Percentiles rank a stretch among this genome's conserved stretches.
These are phyloP conservation scores for Blera fallax DNA, from an alignment of 2,888 invertebrate genomes.

Conservation along the genomic window DNA sequence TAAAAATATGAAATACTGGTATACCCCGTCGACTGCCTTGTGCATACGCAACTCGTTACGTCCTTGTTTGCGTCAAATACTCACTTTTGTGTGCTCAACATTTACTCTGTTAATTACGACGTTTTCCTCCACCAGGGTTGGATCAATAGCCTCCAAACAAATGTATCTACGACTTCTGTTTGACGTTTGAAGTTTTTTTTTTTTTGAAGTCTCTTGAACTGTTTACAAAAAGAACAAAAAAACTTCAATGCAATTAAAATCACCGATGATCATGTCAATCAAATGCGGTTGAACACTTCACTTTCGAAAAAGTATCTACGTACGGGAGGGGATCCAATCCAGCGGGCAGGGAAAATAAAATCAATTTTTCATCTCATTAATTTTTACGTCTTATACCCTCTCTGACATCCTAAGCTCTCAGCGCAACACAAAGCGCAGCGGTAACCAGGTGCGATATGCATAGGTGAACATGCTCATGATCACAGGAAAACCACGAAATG, in stretches of 20 bases:
- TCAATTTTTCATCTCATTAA: conserved; percentile 68
- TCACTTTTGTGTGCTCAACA: not conserved
- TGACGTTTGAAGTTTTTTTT: not conserved
- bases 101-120: not conserved
- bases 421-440: conserved; percentile 9
- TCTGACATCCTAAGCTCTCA: conserved; percentile 18
- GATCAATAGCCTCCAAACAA: not conserved
- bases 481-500: conserved; percentile 82
- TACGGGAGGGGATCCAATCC: not conserved
- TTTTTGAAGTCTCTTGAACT: not conserved
- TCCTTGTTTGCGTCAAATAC: not conserved
- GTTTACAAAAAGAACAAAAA: not conserved
- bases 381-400: conserved; percentile 37
- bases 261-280: conserved; percentile 64
- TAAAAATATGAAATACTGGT: too few relatives aligned
- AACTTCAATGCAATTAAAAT: conserved; percentile 44
- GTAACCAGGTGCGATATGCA: conserved; percentile 78
- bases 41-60: not conserved
- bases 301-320: conserved; percentile 44
- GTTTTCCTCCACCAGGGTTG: not conserved
- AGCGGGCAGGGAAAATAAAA: conserved; percentile 15
- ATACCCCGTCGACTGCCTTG: too few relatives aligned
- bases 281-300: conserved; percentile 60
- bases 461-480: conserved; percentile 81
- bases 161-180: conserved; percentile 9